A percentile compares a stretch with the other conserved stretches of the same genome.
Conservation (phyloP, 2,888 invertebrate genomes). For the Dendrolimus houi region DNA sequence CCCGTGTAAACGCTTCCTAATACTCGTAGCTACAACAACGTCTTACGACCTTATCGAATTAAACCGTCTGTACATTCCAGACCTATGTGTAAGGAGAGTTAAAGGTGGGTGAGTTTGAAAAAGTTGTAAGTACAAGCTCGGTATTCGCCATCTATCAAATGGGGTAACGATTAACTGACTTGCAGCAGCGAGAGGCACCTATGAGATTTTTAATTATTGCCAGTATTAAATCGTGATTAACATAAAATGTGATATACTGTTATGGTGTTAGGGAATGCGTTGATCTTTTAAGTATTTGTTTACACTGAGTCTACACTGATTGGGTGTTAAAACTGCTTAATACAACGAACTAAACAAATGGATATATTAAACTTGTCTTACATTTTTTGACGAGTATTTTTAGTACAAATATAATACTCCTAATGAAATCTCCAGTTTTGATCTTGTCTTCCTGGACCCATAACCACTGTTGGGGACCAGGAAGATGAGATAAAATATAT, state of each 20-base stretch:
- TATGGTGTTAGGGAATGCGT: slow-evolving; percentile 9
- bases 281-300: too few species aligned
- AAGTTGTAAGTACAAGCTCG: slow-evolving; percentile 36
- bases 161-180: slow-evolving; percentile 64
- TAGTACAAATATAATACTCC: too few species aligned
- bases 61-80: slow-evolving; percentile 6
- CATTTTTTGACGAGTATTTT: too few species aligned
- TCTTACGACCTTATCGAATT: slow-evolving; percentile 51
- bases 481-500: too few species aligned
- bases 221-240: slow-evolving; percentile 54
- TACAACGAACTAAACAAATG: too few species aligned
- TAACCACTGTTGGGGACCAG: too few species aligned
- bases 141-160: slow-evolving; percentile 57
- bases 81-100: slow-evolving; percentile 3
- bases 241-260: slow-evolving; percentile 38
- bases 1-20: slow-evolving; percentile 73
- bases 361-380: too few species aligned
- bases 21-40: slow-evolving; percentile 50
- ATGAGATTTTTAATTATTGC: slow-evolving; percentile 67
- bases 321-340: background rate
- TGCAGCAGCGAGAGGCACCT: slow-evolving; percentile 48
- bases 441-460: too few species aligned
- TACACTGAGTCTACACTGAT: too few species aligned
- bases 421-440: too few species aligned
- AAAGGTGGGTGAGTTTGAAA: slow-evolving; percentile 22